phyloP scores from a whole-genome alignment of 1,140 invertebrate genomes.

The Coptotermes formosanus region DNA sequence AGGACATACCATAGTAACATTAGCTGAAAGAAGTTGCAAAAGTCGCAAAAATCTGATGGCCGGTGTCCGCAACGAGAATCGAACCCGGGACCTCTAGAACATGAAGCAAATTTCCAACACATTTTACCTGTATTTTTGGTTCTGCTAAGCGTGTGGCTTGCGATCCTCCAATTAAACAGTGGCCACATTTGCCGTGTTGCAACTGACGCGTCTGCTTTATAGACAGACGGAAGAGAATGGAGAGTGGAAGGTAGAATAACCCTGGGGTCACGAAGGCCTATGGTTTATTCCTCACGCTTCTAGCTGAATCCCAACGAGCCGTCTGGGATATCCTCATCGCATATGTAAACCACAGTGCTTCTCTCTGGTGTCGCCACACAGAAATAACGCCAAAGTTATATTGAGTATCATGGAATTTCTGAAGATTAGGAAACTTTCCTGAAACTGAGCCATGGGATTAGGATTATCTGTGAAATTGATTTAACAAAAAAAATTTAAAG shows the following conservation, averaged over 20 bases:
- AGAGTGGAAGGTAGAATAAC: background rate
- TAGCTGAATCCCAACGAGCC: background rate
- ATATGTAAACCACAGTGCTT: background rate
- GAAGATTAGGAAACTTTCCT: slow-evolving; percentile 5
- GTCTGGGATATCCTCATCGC: background rate
- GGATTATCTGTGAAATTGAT: background rate
- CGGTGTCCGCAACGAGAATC: too few species aligned
- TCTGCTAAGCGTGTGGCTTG: too few species aligned
- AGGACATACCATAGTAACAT: too few species aligned
- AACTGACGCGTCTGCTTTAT: background rate
- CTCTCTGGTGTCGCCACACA: background rate
- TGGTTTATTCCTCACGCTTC: background rate
- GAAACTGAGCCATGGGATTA: background rate
- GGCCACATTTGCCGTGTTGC: too few species aligned
- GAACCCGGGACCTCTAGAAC: too few species aligned
- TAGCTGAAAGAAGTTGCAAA: too few species aligned
- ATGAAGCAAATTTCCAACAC: too few species aligned
- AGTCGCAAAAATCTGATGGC: too few species aligned
- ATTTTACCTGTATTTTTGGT: too few species aligned
- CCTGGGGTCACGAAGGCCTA: background rate
- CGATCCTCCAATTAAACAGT: too few species aligned
- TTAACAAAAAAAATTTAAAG: background rate
- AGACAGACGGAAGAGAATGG: background rate
- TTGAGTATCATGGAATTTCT: background rate
- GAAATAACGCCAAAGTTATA: background rate